phyloP scores from a whole-genome alignment of 1,140 invertebrate species.

The Chironomus striatipennis region DNA sequence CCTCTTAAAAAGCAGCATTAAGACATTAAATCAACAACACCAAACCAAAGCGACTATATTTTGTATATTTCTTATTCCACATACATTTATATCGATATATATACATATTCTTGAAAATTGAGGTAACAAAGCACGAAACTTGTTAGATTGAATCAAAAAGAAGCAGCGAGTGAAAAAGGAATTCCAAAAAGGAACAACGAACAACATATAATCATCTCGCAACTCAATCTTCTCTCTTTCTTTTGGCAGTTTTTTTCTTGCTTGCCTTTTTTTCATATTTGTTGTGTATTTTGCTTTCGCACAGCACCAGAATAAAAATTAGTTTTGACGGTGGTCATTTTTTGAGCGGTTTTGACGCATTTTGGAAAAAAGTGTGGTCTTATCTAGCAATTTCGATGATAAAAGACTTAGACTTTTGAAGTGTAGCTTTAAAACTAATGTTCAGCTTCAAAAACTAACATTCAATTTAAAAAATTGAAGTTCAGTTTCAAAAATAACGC shows the following conservation, averaged over 20 bases:
- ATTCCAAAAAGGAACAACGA: constrained; percentile 18
- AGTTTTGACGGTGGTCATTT: no score
- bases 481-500: no score
- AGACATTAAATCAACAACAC: constrained; percentile 22
- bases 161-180: constrained; percentile 21
- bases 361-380: no score
- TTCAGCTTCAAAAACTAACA: no score
- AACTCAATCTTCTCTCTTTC: constrained; percentile 16
- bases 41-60: constrained; percentile 12
- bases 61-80: constrained; percentile 10
- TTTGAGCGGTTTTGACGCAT: no score
- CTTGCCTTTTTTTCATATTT: background rate
- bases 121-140: constrained; percentile 23
- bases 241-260: background rate
- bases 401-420: no score
- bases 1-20: constrained; percentile 1
- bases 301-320: background rate
- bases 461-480: no score
- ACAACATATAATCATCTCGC: constrained; percentile 23
- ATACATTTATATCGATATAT: background rate
- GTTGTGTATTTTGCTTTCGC: background rate
- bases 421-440: no score
- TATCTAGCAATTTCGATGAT: no score
- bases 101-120: constrained; percentile 16
- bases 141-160: constrained; percentile 24